Evolutionary conservation across 1,140 invertebrate genomes (phyloP), one percentile per base, ranked within the genome.

Genomic region (Anagrus nilaparvatae): DNA sequence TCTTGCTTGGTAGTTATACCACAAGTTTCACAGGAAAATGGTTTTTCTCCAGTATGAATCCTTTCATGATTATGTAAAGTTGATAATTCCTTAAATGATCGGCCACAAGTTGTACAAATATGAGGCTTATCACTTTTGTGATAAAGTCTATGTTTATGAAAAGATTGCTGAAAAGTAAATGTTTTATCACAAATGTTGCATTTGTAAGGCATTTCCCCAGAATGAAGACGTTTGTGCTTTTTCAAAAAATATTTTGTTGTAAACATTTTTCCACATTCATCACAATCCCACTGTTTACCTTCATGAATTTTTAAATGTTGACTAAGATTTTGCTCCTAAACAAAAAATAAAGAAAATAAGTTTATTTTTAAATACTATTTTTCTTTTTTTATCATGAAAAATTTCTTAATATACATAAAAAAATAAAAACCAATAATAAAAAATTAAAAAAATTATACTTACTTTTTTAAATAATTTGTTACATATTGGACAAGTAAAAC

Each of bases 131-230:
- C 84, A 54, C 87, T 82, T 40, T 82, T 87, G 55, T 87, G 83
- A 55, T 87, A 89, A 10, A 86, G 69, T 52, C 87, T 75, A 64
- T 93, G 88, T 55, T 89, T 90, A 59, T 92, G 87, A 59, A 88
- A 91, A 2, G 87, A 91, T 51, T 92, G 88, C 64, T 89, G 86
- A 61, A 89, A 89, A 17, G 85, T 88, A 65, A 93, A 93, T 1
- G 82, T 85, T 64, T 90, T 89, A 36, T 81, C 81, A 60, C 89
- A 93, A 55, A 84, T 77, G 23, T 73, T 73, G 58, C 90, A 94
- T 7, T 77, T 77, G 56, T 89, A 90, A 0, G 87, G 87, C 72
- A 85, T 88, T 69, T 90, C 86, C 37, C 87, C 87, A 75, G 71
- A 60, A 64, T 91, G 87, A 40, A 91, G 65, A 51, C 86, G 72